Conservation (phyloP, 35 echinoderm and acorn worm genomes). For the Heliocidaris tuberculata region DNA sequence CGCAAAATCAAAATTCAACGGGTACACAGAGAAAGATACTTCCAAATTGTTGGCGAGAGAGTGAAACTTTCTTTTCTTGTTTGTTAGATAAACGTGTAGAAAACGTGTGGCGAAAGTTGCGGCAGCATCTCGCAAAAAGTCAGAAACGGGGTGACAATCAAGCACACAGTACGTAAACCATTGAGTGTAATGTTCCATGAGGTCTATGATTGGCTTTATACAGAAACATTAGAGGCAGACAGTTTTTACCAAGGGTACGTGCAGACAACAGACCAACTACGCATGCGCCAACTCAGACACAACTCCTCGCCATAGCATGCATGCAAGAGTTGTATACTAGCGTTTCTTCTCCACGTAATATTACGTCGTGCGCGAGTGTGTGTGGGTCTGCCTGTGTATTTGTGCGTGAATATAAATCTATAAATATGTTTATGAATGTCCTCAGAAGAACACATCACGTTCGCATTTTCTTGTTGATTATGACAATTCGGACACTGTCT, state of each 20-base stretch:
- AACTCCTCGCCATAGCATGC: background rate
- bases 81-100: background rate
- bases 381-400: background rate
- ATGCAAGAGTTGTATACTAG: background rate
- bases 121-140: background rate
- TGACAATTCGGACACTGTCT: slow-evolving; percentile 13
- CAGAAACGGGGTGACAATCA: background rate
- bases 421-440: slow-evolving; percentile 38
- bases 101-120: background rate
- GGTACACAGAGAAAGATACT: background rate
- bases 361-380: slow-evolving; percentile 19
- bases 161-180: background rate
- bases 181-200: slow-evolving; percentile 31
- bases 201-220: slow-evolving; percentile 44
- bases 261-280: slow-evolving; percentile 34
- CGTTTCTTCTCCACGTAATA: background rate
- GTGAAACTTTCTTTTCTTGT: background rate
- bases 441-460: slow-evolving; percentile 27
- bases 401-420: slow-evolving; percentile 6
- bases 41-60: background rate
- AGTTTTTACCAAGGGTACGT: slow-evolving; percentile 26
- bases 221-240: background rate
- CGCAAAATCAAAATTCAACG: background rate
- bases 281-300: slow-evolving; percentile 22
- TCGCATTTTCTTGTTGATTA: slow-evolving; percentile 20